Evolutionary conservation across 2,888 invertebrate species (phyloP).

Genomic region (Stegophylla sp.): DNA sequence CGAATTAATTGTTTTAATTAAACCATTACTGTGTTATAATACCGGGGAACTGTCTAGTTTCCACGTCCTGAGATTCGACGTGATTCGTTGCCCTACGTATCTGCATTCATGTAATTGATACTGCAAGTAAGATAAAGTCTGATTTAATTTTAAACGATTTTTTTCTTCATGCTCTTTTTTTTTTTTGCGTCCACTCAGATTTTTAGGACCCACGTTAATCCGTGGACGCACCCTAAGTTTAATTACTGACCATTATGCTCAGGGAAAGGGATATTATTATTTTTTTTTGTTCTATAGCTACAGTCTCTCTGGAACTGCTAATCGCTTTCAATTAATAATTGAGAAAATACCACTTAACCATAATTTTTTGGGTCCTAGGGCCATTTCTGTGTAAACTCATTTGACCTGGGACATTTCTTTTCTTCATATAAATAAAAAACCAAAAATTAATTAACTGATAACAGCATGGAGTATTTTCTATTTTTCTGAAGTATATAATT

Average conservation of each 20-base stretch:
- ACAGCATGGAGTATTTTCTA: not conserved
- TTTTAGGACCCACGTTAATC: constrained; percentile 36
- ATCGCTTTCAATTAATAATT: constrained; percentile 44
- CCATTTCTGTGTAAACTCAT: constrained; percentile 9
- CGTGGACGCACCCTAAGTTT: constrained; percentile 3
- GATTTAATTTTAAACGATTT: constrained; percentile 46
- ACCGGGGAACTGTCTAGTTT: not conserved
- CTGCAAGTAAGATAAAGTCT: constrained; percentile 36
- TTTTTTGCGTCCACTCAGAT: constrained; percentile 11
- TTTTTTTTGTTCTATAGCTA: constrained; percentile 6
- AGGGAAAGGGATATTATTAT: constrained; percentile 7
- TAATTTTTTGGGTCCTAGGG: constrained; percentile 4
- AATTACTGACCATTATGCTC: constrained; percentile 52
- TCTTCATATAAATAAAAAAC: too few species aligned
- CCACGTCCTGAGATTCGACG: constrained; percentile 18
- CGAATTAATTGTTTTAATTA: constrained; percentile 44
- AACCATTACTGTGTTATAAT: not conserved
- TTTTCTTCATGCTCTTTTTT: not conserved
- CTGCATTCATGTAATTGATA: constrained; percentile 28
- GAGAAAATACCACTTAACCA: constrained; percentile 13
- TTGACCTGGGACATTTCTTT: not conserved
- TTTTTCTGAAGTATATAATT: not conserved
- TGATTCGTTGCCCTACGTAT: constrained; percentile 17
- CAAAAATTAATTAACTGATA: not conserved
- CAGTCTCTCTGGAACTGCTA: constrained; percentile 29